Base-by-base conservation (phyloP, 92 coral and sea anemone genomes). In the Phymanthus crucifer region DNA sequence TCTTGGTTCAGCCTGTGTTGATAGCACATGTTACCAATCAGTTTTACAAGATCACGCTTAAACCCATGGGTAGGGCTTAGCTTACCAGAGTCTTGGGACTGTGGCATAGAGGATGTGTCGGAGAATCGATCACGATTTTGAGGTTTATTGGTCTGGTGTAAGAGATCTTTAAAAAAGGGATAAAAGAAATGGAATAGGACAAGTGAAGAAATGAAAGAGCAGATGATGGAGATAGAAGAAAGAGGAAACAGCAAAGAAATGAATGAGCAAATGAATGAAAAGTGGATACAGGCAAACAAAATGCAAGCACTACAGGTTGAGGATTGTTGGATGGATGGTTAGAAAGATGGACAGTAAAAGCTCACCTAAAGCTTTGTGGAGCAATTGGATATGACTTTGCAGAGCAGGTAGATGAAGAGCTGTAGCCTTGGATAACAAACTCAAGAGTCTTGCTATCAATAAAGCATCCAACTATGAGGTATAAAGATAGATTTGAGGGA, bases 1-100 rank as follows among this genome's bases (percentile, higher is more conserved):
- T 95, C 94, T 78, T 95, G 99, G 83, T 95, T 95, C 29, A 33
- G 29, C 12, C 77, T 45, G 83, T 93, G 87, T 38, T 64, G 83
- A 84, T 89, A 93, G 76, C 99, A 86, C 99, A 93, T 87, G 78
- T 95, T 95, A 11, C 92, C 99, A 72, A 91, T 83, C 58, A 95
- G 91, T 78, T 88, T 91, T 75, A 95, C 93, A 50, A 95, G 79
- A 69, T 93, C 90, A 72, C 94, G 88, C 83, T 95, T 94, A 83
- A 95, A 95, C 29, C 99, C 99, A 68, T 93, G 95, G 79, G 90
- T 91, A 2, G 99, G 99, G 48, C 90, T 91, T 34, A 88, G 32
- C 66, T 61, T 82, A 38, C 83, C 92, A 2, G 92, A 87, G 83
- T 89, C 90, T 27, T 65, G 78, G n/a, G 86, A 58, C 3, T 82